Conservation (phyloP, 1,140 invertebrate genomes). For the Heterodera carotae region DNA sequence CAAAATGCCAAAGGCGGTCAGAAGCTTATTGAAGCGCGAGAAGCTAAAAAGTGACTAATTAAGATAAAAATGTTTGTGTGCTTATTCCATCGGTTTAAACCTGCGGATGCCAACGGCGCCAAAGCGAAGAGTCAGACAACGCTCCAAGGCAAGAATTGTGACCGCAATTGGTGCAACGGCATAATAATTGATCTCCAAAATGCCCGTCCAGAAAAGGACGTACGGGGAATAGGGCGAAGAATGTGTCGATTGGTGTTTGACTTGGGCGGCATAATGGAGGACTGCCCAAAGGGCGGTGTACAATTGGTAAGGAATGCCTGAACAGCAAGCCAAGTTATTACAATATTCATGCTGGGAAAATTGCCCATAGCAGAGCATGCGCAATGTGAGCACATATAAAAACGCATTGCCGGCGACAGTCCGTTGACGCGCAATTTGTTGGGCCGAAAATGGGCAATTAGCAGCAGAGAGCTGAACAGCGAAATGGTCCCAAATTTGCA, state of each 20-base stretch:
- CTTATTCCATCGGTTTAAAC: not conserved
- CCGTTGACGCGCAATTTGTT: not conserved
- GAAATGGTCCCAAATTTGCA: not conserved
- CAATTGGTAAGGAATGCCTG: not conserved
- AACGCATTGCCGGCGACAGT: not conserved
- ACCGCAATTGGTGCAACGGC: slow-evolving; percentile 8
- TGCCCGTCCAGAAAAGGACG: slow-evolving; percentile 18
- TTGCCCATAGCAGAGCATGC: not conserved
- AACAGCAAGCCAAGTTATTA: not conserved
- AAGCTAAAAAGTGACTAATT: not conserved
- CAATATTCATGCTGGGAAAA: not conserved
- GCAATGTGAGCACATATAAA: not conserved
- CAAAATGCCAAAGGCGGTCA: not conserved
- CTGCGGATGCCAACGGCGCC: not conserved
- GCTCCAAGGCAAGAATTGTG: slow-evolving; percentile 9
- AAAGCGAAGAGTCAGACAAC: slow-evolving; percentile 5
- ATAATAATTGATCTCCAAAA: slow-evolving; percentile 11
- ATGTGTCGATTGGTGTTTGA: not conserved
- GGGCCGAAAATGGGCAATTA: not conserved
- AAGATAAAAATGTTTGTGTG: not conserved
- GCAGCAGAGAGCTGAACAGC: not conserved
- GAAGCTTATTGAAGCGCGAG: slow-evolving; percentile 5
- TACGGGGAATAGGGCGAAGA: not conserved
- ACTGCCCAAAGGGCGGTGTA: not conserved
- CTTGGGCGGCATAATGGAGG: not conserved